Evolutionary conservation across 2,888 invertebrate species (phyloP), one percentile per base, ranked within the genome.

Genomic region (Agelastica alni): DNA sequence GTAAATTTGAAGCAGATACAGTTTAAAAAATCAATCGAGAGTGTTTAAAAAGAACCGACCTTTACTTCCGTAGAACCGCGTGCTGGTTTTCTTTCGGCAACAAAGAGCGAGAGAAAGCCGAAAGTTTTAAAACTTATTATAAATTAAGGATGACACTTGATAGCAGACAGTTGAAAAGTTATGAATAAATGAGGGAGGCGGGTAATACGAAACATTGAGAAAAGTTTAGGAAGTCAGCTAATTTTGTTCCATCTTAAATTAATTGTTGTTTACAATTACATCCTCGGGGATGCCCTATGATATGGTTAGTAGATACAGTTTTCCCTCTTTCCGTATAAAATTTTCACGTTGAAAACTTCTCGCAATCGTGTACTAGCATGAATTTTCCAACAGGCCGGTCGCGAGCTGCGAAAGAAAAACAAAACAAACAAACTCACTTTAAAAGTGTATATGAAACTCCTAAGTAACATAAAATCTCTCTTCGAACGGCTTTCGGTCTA

Each of bases 241-340:
- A 39, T 31, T 42, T 49, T 13, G 41, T 49, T 37, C 22, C 41
- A 30, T 37, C 34, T 42, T 10, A 51, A 51, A 56, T 56, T 56
- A 56, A 51, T 51, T 43, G 46, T 51, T 56, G 47, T 47, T 51
- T 30, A 30, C 41, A 45, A 51, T 51, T 46, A 51, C 18, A 55
- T 44, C 55, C 47, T 43, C 22, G 17, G 44, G 47, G 36, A 42
- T 37, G 14, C 45, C 41, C 56, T 51, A 51, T 51, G 55, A 49
- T 51, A 53, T 37, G 41, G 49, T 49, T 49, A 31, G 39, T 41
- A 20, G 39, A 5, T n/a, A n/a, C 39, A 39, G 48, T 48, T 48
- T 31, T 20, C 20, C 42, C 39, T 16, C 22, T 36, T 41, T 42
- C 32, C 41, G 9, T 31, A 39, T 48, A 39, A 48, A 48, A 39